phyloP scores from a whole-genome alignment of 2,888 invertebrate species.

The Epinotia demarniana region DNA sequence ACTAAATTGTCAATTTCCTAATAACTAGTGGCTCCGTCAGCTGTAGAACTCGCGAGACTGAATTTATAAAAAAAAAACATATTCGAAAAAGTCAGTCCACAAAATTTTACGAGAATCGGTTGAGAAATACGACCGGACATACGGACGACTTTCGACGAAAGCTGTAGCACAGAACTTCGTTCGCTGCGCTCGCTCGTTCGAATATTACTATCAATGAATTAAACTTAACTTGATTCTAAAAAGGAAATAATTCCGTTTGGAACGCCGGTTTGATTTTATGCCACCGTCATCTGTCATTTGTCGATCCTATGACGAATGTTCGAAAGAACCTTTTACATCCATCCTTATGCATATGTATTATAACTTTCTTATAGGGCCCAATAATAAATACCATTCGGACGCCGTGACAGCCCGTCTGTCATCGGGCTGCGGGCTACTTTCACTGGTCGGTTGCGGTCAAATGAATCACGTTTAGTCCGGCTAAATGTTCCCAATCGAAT shows the following conservation, averaged over 20 bases:
- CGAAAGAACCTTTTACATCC: not conserved
- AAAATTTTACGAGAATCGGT: too few relatives aligned
- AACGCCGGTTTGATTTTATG: not conserved
- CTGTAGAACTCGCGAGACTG: too few relatives aligned
- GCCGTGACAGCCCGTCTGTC: slow-evolving; percentile 35
- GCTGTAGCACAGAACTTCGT: too few relatives aligned
- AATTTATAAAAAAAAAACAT: too few relatives aligned
- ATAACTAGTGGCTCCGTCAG: too few relatives aligned
- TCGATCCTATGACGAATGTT: not conserved
- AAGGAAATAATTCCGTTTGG: not conserved
- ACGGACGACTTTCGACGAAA: too few relatives aligned
- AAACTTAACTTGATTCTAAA: not conserved
- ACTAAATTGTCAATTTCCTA: not conserved
- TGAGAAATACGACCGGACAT: too few relatives aligned
- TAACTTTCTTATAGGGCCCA: slow-evolving; percentile 21
- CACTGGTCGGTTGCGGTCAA: slow-evolving; percentile 34
- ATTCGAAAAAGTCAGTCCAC: too few relatives aligned
- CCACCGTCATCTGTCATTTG: too few relatives aligned
- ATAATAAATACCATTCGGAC: slow-evolving; percentile 17
- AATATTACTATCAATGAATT: too few relatives aligned
- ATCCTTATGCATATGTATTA: not conserved
- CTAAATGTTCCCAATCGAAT: slow-evolving; percentile 32
- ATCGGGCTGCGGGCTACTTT: slow-evolving; percentile 34
- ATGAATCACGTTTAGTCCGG: slow-evolving; percentile 33
- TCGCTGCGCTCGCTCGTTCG: too few relatives aligned